Evolutionary conservation across 64 coral and sea anemone genomes (phyloP), one percentile per base, ranked within the genome.

Genomic region (Platygyra sinensis): DNA sequence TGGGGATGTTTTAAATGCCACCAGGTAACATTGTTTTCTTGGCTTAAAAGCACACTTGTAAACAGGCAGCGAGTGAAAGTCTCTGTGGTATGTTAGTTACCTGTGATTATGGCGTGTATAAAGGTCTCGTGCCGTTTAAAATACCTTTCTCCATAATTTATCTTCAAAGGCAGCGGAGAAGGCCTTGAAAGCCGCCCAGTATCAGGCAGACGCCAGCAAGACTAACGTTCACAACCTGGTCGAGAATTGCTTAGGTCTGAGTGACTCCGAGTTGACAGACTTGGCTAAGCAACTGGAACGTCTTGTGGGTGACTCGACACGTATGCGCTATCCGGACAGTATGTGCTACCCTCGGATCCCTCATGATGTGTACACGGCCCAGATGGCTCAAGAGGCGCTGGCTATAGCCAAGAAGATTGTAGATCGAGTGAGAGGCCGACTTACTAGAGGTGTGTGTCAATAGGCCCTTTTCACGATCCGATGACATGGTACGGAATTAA

Each of bases 1-100:
- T 96, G 94, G 94, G 67, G 25, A 11, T 96, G 94, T 62, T 96
- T 96, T 29, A 96, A 93, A 65, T 96, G 73, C 52, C 94, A 96
- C 62, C 94, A 96, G 94, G 94, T 96, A 73, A 52, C 22, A 1
- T 75, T 78, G 8, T 12, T n/a, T 78, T 78, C n/a, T 73, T 2
- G 11, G 15, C 15, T 57, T 52, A 14, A 57, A 57, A 57, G 54
- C 15, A 57, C 10, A 57, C 54, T 57, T 57, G 8, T 57, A 12
- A 16, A 57, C 11, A 16, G 15, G 12, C 54, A 57, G 15, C 15
- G 54, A 12, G 54, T 57, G 15, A 14, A 57, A 16, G 54, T 57
- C 54, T 57, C 54, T 57, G 10, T 57, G 54, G 0, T 14, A 2
- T 57, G 15, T 10, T 57, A 55, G 54, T 16, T 57, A 14, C 1